Evolutionary conservation across 2,797 vertebrate species (phyloP).

Genomic region (Poeciliopsis turneri): DNA sequence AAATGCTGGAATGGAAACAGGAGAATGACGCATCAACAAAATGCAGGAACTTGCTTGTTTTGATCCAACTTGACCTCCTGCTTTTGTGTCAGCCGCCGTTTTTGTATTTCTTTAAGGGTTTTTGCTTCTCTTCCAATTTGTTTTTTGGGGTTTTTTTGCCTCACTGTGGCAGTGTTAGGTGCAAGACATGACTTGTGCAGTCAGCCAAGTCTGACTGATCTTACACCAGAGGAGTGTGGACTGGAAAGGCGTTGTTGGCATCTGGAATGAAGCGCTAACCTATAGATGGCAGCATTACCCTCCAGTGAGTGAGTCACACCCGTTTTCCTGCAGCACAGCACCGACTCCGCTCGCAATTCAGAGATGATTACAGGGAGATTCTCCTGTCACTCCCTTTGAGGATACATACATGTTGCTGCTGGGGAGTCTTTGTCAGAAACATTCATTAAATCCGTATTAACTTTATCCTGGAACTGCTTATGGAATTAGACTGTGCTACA

Average conservation of each 20-base stretch:
- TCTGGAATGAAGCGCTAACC: slow-evolving; percentile 27
- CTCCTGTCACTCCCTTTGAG: slow-evolving; percentile 8
- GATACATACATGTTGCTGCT: slow-evolving; percentile 1
- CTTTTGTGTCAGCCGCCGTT: not conserved
- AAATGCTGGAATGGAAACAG: not conserved
- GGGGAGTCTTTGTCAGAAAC: slow-evolving; percentile 13
- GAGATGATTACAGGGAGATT: slow-evolving; percentile 29
- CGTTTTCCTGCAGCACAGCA: slow-evolving; percentile 31
- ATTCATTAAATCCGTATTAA: not conserved
- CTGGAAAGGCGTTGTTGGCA: slow-evolving; percentile 2
- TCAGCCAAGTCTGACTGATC: not conserved
- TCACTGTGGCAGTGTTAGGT: not conserved
- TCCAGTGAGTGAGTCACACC: slow-evolving; percentile 56
- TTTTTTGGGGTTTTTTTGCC: not conserved
- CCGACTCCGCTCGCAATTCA: slow-evolving; percentile 11
- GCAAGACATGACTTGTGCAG: not conserved
- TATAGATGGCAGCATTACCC: slow-evolving; percentile 78
- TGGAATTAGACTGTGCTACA: slow-evolving; percentile 3
- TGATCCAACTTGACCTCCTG: not conserved
- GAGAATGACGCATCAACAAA: not conserved
- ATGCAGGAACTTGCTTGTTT: not conserved
- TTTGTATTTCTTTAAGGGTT: not conserved
- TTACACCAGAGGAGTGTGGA: slow-evolving; percentile 1
- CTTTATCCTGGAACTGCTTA: not conserved
- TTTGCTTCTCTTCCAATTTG: not conserved